Conservation (phyloP, 2,797 vertebrate species). For the Coluber constrictor region DNA sequence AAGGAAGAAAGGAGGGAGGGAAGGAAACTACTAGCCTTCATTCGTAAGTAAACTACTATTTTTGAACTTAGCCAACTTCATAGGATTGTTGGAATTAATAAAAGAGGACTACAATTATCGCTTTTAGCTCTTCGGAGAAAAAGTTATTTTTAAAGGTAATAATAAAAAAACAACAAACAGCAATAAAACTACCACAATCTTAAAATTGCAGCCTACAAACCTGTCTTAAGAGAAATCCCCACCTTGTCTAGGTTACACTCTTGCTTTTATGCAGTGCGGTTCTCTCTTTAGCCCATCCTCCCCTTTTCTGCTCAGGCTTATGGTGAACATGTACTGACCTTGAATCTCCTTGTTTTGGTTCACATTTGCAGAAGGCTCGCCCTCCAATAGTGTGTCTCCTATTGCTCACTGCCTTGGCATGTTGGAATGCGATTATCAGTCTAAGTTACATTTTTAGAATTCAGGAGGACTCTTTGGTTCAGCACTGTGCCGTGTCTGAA, state of each 20-base stretch:
- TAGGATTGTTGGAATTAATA: not conserved
- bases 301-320: not conserved
- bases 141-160: not conserved
- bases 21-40: not conserved
- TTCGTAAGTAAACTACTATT: not conserved
- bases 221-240: not conserved
- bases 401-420: not conserved
- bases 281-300: not conserved
- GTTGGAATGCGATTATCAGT: not conserved
- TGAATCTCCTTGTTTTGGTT: not conserved
- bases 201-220: not conserved
- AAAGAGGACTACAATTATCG: not conserved
- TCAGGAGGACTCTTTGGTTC: conserved; percentile 30
- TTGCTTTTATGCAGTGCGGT: not conserved
- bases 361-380: not conserved
- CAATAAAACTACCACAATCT: not conserved
- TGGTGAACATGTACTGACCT: not conserved
- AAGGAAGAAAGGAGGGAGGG: not conserved
- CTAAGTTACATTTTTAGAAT: conserved; percentile 45
- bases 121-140: not conserved
- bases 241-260: not conserved
- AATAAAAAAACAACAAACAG: not conserved
- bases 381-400: not conserved
- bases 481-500: conserved; percentile 44
- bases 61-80: not conserved